phyloP scores from a whole-genome alignment of 2,888 invertebrate genomes.

The Ypsolopha scabrella region DNA sequence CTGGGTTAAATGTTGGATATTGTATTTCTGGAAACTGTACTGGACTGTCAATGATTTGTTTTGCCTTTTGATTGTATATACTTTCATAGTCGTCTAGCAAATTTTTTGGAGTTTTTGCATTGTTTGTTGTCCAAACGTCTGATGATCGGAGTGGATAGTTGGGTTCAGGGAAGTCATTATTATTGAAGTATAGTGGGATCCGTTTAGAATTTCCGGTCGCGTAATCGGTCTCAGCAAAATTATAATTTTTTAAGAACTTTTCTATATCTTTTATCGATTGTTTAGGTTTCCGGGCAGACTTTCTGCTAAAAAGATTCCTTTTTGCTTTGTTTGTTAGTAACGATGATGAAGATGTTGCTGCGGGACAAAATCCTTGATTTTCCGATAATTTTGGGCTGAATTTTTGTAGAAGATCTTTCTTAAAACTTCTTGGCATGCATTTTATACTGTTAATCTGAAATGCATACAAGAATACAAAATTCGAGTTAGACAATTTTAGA shows the following conservation, averaged over 20 bases:
- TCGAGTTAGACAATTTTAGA: not conserved
- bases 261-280: too few relatives aligned
- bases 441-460: conserved; percentile 26
- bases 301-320: too few relatives aligned
- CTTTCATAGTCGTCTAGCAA: not conserved
- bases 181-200: not conserved
- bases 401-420: conserved; percentile 14
- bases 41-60: not conserved
- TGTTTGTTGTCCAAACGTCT: conserved; percentile 9
- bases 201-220: too few relatives aligned
- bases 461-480: conserved; percentile 1
- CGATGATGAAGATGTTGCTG: too few relatives aligned
- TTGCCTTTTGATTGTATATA: not conserved
- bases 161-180: conserved; percentile 32
- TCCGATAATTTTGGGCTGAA: too few relatives aligned
- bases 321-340: too few relatives aligned
- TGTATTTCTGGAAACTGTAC: conserved; percentile 35
- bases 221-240: too few relatives aligned
- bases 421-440: conserved; percentile 21
- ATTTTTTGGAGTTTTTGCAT: conserved; percentile 2
- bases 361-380: too few relatives aligned
- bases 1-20: too few relatives aligned
- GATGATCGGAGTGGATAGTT: conserved; percentile 24
- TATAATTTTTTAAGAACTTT: too few relatives aligned
- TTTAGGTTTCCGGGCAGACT: too few relatives aligned